Percentiles rank a stretch among this genome's conserved stretches.
phyloP scores from a whole-genome alignment of 2,888 invertebrate species.

The Spodoptera littoralis region DNA sequence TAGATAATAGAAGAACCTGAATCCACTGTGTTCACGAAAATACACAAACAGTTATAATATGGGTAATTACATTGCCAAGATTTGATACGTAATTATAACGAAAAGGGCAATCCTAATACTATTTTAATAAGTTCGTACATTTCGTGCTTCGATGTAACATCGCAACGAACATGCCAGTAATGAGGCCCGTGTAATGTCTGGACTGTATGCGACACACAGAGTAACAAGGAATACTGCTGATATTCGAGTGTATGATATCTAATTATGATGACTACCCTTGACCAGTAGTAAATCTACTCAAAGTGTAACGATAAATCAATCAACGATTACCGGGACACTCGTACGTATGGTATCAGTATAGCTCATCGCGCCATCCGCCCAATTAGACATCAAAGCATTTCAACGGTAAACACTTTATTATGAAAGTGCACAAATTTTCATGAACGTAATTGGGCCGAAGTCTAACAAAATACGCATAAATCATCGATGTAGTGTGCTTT shows the following conservation, averaged over 20 bases:
- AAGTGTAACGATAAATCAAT: slow-evolving; percentile 74
- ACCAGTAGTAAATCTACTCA: slow-evolving; percentile 52
- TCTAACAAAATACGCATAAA: slow-evolving; percentile 85
- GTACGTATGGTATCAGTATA: slow-evolving; percentile 62
- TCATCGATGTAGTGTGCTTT: slow-evolving; percentile 80
- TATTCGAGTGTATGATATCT: slow-evolving; percentile 34
- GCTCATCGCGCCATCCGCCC: slow-evolving; percentile 67
- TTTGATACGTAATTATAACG: no score
- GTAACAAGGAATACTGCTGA: slow-evolving; percentile 19
- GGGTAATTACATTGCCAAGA: no score
- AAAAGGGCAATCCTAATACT: no score
- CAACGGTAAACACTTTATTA: slow-evolving; percentile 80
- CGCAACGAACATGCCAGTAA: background rate
- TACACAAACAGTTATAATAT: no score
- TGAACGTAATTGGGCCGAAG: slow-evolving; percentile 82
- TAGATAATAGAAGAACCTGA: no score
- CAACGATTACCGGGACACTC: slow-evolving; percentile 66
- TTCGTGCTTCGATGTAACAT: background rate
- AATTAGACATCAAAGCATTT: slow-evolving; percentile 86
- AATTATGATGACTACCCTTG: slow-evolving; percentile 47
- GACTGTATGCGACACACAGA: slow-evolving; percentile 5
- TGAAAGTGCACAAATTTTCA: slow-evolving; percentile 83
- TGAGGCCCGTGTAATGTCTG: slow-evolving; percentile 10
- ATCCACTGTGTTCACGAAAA: no score
- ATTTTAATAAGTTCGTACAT: no score